These are phyloP conservation scores for Lepus townsendii DNA, from an alignment of 2,797 vertebrate species.

Conservation along the genomic window DNA sequence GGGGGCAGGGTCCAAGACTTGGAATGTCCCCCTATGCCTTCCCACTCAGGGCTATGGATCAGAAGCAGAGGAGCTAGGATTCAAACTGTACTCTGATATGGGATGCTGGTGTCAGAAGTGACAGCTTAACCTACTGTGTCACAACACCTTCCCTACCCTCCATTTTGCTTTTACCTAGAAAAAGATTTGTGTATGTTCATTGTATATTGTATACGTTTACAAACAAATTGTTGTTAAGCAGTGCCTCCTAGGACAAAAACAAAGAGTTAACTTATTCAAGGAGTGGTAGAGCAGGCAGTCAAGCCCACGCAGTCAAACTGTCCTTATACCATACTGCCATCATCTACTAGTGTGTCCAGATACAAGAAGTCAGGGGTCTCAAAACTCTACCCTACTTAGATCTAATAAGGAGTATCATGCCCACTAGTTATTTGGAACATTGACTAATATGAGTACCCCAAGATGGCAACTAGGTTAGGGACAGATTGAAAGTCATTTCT, in stretches of 20 bases:
- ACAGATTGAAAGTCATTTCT: conserved; percentile 13
- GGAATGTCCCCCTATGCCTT: too few relatives aligned
- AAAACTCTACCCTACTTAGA: background rate
- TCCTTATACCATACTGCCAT: background rate
- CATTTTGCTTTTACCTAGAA: conserved; percentile 28
- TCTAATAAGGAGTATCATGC: background rate
- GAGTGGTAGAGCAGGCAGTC: background rate
- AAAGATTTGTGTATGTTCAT: background rate
- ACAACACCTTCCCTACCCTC: too few relatives aligned
- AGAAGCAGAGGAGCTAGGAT: too few relatives aligned
- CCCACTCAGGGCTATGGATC: too few relatives aligned
- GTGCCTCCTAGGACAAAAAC: background rate
- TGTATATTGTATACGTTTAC: background rate
- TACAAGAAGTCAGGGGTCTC: background rate
- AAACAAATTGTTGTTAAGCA: background rate
- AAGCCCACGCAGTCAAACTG: background rate
- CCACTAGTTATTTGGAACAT: background rate
- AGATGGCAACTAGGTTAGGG: background rate
- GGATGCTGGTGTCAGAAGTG: too few relatives aligned
- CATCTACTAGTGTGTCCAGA: too few relatives aligned
- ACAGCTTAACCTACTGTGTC: too few relatives aligned
- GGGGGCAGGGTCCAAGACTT: too few relatives aligned
- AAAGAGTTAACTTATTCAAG: background rate
- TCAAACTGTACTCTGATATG: too few relatives aligned
- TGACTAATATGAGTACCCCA: conserved; percentile 4